Conservation (phyloP, 35 echinoderm and acorn worm genomes). For the Apostichopus parvimensis region DNA sequence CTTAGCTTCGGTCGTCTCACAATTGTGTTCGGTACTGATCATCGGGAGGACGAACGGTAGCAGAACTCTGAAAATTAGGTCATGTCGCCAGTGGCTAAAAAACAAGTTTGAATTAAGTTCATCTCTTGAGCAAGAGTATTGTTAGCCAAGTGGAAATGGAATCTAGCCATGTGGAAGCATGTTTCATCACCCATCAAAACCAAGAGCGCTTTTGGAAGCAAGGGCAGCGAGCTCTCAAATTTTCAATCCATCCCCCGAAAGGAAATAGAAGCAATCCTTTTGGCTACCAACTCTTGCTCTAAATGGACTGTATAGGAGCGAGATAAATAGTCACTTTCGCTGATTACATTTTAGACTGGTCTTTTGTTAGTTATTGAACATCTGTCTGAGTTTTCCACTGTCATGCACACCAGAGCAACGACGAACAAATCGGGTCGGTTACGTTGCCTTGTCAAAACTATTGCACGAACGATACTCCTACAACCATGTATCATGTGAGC, state of each 20-base stretch:
- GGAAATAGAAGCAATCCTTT: background rate
- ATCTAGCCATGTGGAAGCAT: constrained; percentile 27
- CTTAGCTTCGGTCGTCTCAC: no score
- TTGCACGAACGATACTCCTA: no score
- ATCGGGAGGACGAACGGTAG: background rate
- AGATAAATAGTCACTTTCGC: constrained; percentile 13
- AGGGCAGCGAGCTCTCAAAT: background rate
- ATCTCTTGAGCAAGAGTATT: constrained; percentile 12
- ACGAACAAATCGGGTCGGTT: background rate
- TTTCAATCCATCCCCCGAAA: background rate
- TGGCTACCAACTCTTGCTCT: background rate
- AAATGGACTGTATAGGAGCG: background rate
- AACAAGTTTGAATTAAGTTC: constrained; percentile 35
- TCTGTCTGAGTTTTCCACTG: no score
- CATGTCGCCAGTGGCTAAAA: constrained; percentile 29
- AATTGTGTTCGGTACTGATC: no score
- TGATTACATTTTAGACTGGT: background rate
- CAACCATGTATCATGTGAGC: no score
- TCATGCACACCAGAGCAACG: background rate
- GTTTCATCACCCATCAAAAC: background rate
- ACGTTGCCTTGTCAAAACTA: no score
- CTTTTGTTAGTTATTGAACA: background rate
- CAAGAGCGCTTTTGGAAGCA: background rate
- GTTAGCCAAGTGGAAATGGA: constrained; percentile 23
- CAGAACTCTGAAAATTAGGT: constrained; percentile 8